Conservation (phyloP, 2,888 invertebrate species). For the Steinernema hermaphroditum region DNA sequence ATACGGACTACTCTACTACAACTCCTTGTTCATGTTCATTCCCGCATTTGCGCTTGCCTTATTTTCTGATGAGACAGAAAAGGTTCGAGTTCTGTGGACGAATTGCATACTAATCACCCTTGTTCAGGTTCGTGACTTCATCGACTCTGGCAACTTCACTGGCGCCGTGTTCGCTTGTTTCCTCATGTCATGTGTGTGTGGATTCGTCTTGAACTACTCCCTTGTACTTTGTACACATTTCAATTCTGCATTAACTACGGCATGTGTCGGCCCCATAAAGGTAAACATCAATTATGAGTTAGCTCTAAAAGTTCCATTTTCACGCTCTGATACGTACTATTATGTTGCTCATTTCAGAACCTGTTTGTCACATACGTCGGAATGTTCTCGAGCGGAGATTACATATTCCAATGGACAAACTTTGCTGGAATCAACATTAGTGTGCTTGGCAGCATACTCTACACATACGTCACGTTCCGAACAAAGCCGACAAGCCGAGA, state of each 20-base stretch:
- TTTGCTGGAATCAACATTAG: conserved; percentile 87
- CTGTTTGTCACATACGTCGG: conserved; percentile 94
- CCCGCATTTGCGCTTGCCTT: conserved; percentile 66
- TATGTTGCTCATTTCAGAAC: too few species aligned
- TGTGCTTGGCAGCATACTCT: conserved; percentile 67
- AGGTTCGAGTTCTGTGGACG: too few species aligned
- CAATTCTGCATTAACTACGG: conserved; percentile 97
- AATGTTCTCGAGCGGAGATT: conserved; percentile 98
- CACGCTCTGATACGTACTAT: too few species aligned
- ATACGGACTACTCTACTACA: conserved; percentile 70
- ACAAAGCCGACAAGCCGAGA: conserved; percentile 37
- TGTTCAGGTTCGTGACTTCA: conserved; percentile 50
- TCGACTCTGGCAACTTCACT: conserved; percentile 55
- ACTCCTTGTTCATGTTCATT: conserved; percentile 69
- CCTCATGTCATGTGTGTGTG: conserved; percentile 88
- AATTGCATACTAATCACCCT: too few species aligned
- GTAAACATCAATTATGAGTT: too few species aligned
- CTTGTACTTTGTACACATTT: conserved; percentile 91
- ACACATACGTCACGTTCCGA: conserved; percentile 67
- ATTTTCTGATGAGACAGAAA: conserved; percentile 67
- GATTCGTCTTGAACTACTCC: conserved; percentile 90
- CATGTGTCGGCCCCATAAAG: conserved; percentile 95
- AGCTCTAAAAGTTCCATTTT: too few species aligned
- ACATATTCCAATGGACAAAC: conserved; percentile 89
- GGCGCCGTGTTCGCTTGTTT: conserved; percentile 70